These are phyloP conservation scores for Rhamphomyia laevipes DNA, from an alignment of 2,888 invertebrate species.

Conservation along the genomic window DNA sequence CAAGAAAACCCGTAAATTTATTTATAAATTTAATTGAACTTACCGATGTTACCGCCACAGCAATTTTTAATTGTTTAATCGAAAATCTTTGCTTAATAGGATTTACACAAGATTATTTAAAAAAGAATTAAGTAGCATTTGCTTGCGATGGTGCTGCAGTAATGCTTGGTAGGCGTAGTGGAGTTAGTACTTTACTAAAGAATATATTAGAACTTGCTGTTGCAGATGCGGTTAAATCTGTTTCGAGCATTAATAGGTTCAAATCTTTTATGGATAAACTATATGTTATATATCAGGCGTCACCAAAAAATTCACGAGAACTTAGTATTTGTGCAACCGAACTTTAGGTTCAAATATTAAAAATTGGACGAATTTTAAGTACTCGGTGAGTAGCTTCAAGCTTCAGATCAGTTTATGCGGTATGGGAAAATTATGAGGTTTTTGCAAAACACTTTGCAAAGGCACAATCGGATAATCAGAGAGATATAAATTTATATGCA, in stretches of 20 bases:
- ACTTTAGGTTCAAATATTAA: not conserved
- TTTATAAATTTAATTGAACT: slow-evolving; percentile 1
- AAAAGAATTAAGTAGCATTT: not conserved
- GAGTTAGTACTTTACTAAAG: not conserved
- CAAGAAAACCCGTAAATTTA: slow-evolving; percentile 1
- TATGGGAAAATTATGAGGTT: too few species aligned
- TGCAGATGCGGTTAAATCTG: slow-evolving; percentile 1
- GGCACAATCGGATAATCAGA: not conserved
- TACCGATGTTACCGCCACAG: slow-evolving; percentile 1
- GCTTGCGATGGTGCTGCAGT: not conserved
- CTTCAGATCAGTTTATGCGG: too few species aligned
- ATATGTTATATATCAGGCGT: not conserved
- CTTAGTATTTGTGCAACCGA: not conserved
- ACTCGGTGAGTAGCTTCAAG: too few species aligned
- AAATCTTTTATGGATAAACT: slow-evolving; percentile 1
- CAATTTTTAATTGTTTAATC: not conserved
- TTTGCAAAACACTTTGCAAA: too few species aligned
- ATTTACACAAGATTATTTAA: not conserved
- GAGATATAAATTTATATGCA: not conserved
- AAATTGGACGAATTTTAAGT: not conserved
- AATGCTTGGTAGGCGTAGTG: not conserved
- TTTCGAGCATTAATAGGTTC: not conserved
- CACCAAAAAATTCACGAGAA: not conserved
- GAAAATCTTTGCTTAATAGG: not conserved
- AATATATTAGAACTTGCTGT: not conserved